phyloP scores from a whole-genome alignment of 2,888 invertebrate genomes.

The Scelioninae gen. 1 region DNA sequence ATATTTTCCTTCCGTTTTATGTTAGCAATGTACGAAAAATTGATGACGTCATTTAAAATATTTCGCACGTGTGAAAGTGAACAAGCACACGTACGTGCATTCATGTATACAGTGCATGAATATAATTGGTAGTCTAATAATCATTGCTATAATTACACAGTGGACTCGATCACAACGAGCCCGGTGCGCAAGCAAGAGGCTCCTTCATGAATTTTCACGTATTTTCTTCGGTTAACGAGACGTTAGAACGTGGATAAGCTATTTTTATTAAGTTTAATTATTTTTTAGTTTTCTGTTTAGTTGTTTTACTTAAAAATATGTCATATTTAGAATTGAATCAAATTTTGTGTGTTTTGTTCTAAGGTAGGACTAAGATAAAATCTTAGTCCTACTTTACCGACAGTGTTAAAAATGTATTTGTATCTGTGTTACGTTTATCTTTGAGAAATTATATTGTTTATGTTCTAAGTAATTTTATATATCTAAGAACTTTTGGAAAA shows the following conservation, averaged over 20 bases:
- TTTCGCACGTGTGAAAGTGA: slow-evolving; percentile 68
- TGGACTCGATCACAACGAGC: slow-evolving; percentile 28
- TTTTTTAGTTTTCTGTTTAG: neutral
- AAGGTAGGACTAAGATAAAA: too few relatives aligned
- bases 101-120: slow-evolving; percentile 70
- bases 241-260: neutral
- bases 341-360: too few relatives aligned
- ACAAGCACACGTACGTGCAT: slow-evolving; percentile 71
- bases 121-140: slow-evolving; percentile 49
- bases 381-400: too few relatives aligned
- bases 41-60: slow-evolving; percentile 78
- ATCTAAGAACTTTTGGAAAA: too few relatives aligned
- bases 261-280: neutral
- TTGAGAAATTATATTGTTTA: too few relatives aligned
- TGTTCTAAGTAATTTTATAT: too few relatives aligned
- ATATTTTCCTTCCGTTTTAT: slow-evolving; percentile 54
- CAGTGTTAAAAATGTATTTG: too few relatives aligned
- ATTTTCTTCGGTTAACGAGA: slow-evolving; percentile 38
- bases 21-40: slow-evolving; percentile 80
- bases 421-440: too few relatives aligned
- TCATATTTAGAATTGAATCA: neutral
- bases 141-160: slow-evolving; percentile 61
- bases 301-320: neutral
- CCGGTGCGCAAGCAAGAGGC: slow-evolving; percentile 43
- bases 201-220: slow-evolving; percentile 37